Conservation (phyloP, 2,797 vertebrate genomes). For the Delichon dasypus region DNA sequence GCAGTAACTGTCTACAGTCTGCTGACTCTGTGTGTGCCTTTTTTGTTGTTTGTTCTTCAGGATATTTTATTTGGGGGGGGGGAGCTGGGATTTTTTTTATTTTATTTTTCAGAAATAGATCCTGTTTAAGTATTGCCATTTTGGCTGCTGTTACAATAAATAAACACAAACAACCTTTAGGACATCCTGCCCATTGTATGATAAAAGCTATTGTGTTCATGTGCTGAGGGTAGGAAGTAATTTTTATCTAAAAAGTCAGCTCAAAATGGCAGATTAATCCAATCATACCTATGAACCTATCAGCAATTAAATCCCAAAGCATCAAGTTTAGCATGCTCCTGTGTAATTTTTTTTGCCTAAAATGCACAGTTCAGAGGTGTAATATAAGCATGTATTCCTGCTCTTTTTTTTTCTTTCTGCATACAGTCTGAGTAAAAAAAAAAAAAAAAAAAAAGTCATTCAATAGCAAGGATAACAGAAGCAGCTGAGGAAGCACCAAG, state of each 20-base stretch:
- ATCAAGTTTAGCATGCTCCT: background rate
- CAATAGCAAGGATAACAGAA: background rate
- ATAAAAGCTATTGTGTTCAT: slow-evolving; percentile 6
- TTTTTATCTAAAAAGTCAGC: background rate
- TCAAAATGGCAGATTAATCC: background rate
- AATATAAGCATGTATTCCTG: background rate
- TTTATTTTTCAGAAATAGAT: background rate
- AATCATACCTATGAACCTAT: background rate
- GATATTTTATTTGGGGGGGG: background rate
- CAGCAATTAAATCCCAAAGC: background rate
- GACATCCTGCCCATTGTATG: slow-evolving; percentile 25
- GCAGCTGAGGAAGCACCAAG: background rate
- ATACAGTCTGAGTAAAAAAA: background rate
- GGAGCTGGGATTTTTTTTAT: background rate
- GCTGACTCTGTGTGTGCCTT: background rate
- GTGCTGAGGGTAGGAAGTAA: background rate
- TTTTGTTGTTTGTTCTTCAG: background rate
- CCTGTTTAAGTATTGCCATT: background rate
- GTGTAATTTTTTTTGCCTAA: background rate
- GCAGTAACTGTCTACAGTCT: background rate
- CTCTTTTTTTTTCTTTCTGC: background rate
- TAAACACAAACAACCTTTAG: slow-evolving; percentile 4
- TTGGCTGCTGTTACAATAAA: background rate
- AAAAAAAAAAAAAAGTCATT: background rate
- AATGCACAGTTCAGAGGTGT: background rate